Conservation (phyloP, 2,797 vertebrate genomes). For the Artibeus jamaicensis region DNA sequence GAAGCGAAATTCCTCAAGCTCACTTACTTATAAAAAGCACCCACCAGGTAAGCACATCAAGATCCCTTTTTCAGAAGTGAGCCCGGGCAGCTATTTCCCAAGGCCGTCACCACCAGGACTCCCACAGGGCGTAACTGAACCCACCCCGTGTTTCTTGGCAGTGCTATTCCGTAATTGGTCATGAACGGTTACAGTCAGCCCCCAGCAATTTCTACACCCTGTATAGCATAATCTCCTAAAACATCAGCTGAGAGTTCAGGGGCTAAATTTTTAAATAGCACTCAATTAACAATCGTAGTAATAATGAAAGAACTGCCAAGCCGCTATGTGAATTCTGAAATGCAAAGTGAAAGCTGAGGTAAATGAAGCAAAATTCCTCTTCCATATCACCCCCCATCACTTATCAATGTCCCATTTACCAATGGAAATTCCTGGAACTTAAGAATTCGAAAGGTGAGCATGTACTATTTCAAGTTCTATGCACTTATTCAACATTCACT, state of each 20-base stretch:
- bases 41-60: neutral
- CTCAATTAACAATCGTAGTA: constrained; percentile 60
- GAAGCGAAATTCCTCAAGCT: neutral
- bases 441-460: neutral
- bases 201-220: constrained; percentile 54
- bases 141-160: constrained; percentile 34
- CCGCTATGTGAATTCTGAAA: neutral
- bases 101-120: neutral
- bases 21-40: neutral
- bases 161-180: constrained; percentile 66
- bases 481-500: neutral
- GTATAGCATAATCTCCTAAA: constrained; percentile 58
- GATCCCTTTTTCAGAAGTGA: neutral
- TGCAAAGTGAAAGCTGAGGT: neutral
- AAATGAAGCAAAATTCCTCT: neutral
- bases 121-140: neutral
- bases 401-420: neutral
- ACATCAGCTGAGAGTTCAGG: constrained; percentile 48
- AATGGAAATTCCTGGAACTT: neutral
- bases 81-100: neutral
- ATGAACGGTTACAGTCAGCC: constrained; percentile 50
- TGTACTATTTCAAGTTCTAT: neutral
- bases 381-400: neutral
- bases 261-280: constrained; percentile 69
- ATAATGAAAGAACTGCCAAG: constrained; percentile 57